Conservation (phyloP, 2,797 vertebrate genomes). For the Gallinago nigripennis region DNA sequence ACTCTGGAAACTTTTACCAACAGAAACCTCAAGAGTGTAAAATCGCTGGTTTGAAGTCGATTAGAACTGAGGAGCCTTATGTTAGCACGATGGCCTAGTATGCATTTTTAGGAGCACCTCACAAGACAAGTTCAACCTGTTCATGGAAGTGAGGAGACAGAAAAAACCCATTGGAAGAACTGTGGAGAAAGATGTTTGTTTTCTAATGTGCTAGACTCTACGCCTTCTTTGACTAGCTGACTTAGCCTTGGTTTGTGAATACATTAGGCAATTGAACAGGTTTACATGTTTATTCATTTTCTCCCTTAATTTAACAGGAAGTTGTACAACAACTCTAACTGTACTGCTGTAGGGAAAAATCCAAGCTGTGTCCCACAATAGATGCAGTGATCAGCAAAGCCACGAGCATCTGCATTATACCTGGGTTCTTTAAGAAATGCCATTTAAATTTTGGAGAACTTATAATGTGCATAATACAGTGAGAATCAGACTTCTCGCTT, state of each 20-base stretch:
- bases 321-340: background rate
- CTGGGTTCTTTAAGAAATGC: background rate
- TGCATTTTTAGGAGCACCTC: background rate
- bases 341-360: background rate
- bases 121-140: background rate
- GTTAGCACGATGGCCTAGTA: background rate
- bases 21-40: background rate
- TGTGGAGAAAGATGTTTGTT: background rate
- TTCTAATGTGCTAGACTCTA: background rate
- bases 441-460: background rate
- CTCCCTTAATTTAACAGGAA: background rate
- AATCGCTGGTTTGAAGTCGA: background rate
- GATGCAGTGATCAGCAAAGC: background rate
- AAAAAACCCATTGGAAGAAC: background rate
- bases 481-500: background rate
- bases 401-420: background rate
- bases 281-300: slow-evolving; percentile 27
- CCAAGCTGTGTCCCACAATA: background rate
- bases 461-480: background rate
- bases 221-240: background rate
- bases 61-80: background rate
- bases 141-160: background rate
- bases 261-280: background rate
- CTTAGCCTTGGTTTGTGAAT: background rate
- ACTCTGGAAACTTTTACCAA: background rate